Evolutionary conservation across 2,888 invertebrate genomes (phyloP), one percentile per base, ranked within the genome.

Genomic region (Stenodema calcarata): DNA sequence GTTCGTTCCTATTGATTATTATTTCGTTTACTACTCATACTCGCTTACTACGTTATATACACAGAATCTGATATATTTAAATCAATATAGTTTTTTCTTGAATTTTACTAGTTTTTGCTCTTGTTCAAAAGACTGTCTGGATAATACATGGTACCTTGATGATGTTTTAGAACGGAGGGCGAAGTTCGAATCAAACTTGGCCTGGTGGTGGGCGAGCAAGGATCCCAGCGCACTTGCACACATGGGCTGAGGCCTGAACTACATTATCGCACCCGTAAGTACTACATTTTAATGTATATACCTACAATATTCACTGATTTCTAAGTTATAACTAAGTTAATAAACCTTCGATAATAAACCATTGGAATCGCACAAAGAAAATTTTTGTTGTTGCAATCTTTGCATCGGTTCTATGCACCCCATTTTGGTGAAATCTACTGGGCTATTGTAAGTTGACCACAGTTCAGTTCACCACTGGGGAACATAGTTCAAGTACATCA

Each of bases 141-240:
- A 27, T 23, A 75, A 75, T 28, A 30, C 18, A 7, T 54, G 6
- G 47, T 54, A 11, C 1, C 42, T 11, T 80, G 4, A 76, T 35
- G 50, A 16, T 62, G 79, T 79, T 86, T 62, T 62, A 86, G 86
- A 79, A 79, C 79, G 54, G 44, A 62, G 79, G 86, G 79, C 78
- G 79, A 79, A 79, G 69, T 73, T 78, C 83, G 87, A 84, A 84
- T 84, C 86, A 87, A 86, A 76, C 70, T 83, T 87, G 82, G 86
- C 86, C 86, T 89, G 89, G 89, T 89, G 89, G 89, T 89, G 89
- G 89, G 87, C 87, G 9, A 87, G 88, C 69, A 89, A 89, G 85
- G 89, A 89, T 82, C 88, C 88, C 16, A 81, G 87, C 35, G 35
- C 54, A 70, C 62, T 82, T 62, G 84, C 73, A 70, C 41, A 84